Evolutionary conservation across 2,113 vertebrate genomes (phyloP), one percentile per base, ranked within the genome.

Genomic region (Solenodon paradoxus): DNA sequence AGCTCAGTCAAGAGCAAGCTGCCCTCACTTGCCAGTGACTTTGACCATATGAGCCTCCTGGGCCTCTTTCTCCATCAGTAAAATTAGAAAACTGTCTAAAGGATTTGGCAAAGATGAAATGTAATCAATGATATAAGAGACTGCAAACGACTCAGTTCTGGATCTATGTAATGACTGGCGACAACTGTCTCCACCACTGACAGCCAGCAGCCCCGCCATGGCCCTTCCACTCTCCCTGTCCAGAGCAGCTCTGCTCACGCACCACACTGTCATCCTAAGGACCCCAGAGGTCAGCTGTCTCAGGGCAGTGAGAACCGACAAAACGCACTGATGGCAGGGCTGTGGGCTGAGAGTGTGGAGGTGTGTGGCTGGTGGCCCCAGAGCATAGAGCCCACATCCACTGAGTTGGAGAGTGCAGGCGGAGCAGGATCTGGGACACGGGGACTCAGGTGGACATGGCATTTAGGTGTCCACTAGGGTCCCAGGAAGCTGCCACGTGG

Each of bases 331-430:
- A 28, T 1, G 15, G 45, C 0, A 1, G 38, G 61, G 1, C 0
- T 0, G 22, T 17, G 35, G 72, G 59, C 22, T 35, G 6, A 55
- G 38, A n/a, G 55, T 3, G 7, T 3, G 15, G 42, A 2, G 71
- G 17, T 17, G 22, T 17, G 4, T 28, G 64, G 26, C 61, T 74
- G 20, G 11, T 15, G 9, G 0, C 16, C 2, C n/a, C 22, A 59
- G n/a, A 61, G 12, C 42, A 28, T 0, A 6, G 16, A 24, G 3
- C n/a, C 47, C 35, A 13, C 28, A 22, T 47, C 2, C 0, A 9
- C 64, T 0, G 22, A 61, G 16, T 30, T 0, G 5, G 38, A 38
- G 15, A 24, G 64, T 1, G 8, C 0, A 1, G 8, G 0, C 15
- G 7, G 7, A 17, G 5, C 10, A 45, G 5, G 40, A n/a, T 28